A percentile compares a stretch with the other conserved stretches of the same genome.
phyloP scores from a whole-genome alignment of 1,140 invertebrate species.

The Limonius californicus region DNA sequence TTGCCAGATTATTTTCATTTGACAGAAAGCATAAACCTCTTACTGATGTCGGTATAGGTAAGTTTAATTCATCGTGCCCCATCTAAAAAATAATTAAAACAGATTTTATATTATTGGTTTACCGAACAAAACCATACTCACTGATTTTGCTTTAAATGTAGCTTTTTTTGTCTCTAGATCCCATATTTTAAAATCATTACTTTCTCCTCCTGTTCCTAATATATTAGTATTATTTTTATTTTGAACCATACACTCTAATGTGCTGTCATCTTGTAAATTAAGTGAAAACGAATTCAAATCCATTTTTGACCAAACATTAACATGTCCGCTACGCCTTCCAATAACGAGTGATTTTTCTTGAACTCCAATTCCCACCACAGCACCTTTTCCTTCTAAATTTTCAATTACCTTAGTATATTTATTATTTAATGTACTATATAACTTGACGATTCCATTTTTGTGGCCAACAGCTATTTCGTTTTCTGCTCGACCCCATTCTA shows the following conservation, averaged over 20 bases:
- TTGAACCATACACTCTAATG: conserved; percentile 45
- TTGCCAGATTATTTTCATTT: conserved; percentile 30
- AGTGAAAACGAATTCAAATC: conserved; percentile 6
- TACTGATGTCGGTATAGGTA: conserved; percentile 42
- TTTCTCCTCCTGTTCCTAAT: conserved; percentile 53
- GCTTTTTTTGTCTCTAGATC: conserved; percentile 54
- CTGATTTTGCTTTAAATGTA: conserved; percentile 68
- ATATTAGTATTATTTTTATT: conserved; percentile 46
- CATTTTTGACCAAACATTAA: conserved; percentile 52
- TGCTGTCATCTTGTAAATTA: conserved; percentile 35
- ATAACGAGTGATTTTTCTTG: conserved; percentile 51
- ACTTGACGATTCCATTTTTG: conserved; percentile 33
- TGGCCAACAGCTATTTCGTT: conserved; percentile 40
- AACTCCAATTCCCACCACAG: conserved; percentile 26
- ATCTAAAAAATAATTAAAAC: conserved; percentile 30
- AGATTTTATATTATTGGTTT: conserved; percentile 5
- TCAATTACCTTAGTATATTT: conserved; percentile 30
- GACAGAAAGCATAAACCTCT: conserved; percentile 38
- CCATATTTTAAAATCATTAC: conserved; percentile 73
- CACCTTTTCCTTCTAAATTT: conserved; percentile 30
- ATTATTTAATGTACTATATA: conserved; percentile 30
- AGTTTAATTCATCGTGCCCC: conserved; percentile 43
- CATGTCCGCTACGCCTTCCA: conserved; percentile 54
- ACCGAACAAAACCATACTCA: conserved; percentile 32
- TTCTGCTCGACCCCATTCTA: conserved; percentile 54